Evolutionary conservation across 2,113 vertebrate genomes (phyloP).

Genomic region (Xerus inauris): DNA sequence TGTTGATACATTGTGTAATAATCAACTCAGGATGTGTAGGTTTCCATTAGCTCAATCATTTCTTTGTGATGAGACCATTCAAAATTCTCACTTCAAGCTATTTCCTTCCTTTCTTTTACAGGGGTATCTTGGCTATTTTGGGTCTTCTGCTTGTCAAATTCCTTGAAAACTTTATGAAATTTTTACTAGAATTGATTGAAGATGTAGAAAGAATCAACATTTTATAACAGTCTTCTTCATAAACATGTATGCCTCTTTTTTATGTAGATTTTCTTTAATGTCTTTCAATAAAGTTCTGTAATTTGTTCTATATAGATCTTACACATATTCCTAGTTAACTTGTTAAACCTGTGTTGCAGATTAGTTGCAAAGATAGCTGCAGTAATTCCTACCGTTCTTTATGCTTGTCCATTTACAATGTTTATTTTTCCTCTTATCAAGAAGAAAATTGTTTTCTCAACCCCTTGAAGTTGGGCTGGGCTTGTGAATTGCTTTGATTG

Average conservation of each 20-base stretch:
- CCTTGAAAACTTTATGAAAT: background rate
- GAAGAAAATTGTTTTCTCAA: background rate
- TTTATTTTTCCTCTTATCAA: background rate
- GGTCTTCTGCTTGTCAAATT: background rate
- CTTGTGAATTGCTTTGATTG: background rate
- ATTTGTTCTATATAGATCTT: background rate
- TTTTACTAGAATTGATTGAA: background rate
- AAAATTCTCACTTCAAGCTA: background rate
- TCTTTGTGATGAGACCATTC: background rate
- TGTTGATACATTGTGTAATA: background rate
- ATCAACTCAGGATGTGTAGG: background rate
- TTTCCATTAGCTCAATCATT: background rate
- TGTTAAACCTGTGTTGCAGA: background rate
- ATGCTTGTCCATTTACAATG: background rate
- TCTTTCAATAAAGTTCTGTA: background rate
- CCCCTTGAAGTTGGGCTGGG: background rate
- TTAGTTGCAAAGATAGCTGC: background rate
- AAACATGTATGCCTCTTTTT: background rate
- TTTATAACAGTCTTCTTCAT: constrained; percentile 1
- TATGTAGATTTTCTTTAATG: background rate
- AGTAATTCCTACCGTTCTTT: background rate
- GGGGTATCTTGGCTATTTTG: background rate
- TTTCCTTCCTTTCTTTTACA: background rate
- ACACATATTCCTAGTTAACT: background rate
- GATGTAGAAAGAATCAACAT: background rate